phyloP scores from a whole-genome alignment of 2,797 vertebrate genomes.

The Sebastes kiyomatsui region DNA sequence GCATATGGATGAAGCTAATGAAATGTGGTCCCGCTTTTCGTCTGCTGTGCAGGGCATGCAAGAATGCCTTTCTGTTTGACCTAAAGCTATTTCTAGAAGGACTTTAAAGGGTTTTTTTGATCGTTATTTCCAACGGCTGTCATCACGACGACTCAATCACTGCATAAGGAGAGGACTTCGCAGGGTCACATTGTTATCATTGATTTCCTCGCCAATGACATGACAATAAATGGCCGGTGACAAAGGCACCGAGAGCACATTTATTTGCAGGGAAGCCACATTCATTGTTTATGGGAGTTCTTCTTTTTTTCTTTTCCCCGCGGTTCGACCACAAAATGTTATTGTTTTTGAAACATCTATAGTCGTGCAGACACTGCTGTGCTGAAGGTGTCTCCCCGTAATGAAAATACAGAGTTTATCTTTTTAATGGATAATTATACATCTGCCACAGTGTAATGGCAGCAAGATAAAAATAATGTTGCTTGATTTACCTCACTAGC shows the following conservation, averaged over 20 bases:
- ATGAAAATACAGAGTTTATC: constrained; percentile 71
- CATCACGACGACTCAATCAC: constrained; percentile 47
- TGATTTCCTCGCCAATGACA: constrained; percentile 55
- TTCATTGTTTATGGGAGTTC: background rate
- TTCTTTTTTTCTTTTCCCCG: background rate
- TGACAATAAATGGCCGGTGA: constrained; percentile 32
- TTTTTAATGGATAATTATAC: constrained; percentile 79
- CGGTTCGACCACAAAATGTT: background rate
- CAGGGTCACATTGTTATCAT: constrained; percentile 68
- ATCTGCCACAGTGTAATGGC: constrained; percentile 75
- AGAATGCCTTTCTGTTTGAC: constrained; percentile 9
- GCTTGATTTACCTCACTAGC: constrained; percentile 78
- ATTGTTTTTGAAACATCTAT: constrained; percentile 38
- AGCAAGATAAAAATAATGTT: constrained; percentile 66
- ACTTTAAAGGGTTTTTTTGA: constrained; percentile 56
- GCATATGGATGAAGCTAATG: constrained; percentile 49
- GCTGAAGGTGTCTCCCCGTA: constrained; percentile 43
- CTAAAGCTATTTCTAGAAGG: constrained; percentile 55
- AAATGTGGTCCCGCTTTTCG: constrained; percentile 9
- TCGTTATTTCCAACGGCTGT: constrained; percentile 65
- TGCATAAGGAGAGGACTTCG: constrained; percentile 22
- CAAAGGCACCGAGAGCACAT: constrained; percentile 16
- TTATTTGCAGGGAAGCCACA: background rate
- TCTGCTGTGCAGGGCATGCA: background rate
- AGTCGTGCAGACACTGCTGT: constrained; percentile 20